A percentile compares a stretch with the other conserved stretches of the same genome.
phyloP scores from a whole-genome alignment of 2,797 vertebrate species.

The Avahi laniger region DNA sequence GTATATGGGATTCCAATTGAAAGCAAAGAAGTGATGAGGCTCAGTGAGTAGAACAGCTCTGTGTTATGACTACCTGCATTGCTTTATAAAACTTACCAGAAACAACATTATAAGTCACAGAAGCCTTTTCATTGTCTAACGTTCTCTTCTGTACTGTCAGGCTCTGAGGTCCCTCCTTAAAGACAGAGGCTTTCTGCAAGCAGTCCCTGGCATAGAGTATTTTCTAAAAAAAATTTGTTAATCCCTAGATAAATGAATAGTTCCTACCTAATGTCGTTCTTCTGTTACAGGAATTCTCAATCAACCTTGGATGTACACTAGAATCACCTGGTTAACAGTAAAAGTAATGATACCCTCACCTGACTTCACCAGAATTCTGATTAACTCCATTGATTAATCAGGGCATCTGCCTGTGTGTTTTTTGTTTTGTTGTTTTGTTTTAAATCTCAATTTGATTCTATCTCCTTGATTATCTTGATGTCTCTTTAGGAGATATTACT shows the following conservation, averaged over 20 bases:
- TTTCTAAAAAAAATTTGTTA: constrained; percentile 46
- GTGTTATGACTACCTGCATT: not conserved
- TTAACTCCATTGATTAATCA: not conserved
- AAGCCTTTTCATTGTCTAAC: not conserved
- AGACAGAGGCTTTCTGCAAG: not conserved
- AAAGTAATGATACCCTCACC: not conserved
- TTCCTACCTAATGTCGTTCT: not conserved
- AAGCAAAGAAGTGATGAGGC: not conserved
- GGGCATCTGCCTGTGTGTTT: not conserved
- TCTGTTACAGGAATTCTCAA: not conserved
- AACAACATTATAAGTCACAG: not conserved
- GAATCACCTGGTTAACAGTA: not conserved
- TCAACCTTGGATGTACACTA: not conserved
- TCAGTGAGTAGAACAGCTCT: not conserved
- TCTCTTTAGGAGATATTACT: not conserved
- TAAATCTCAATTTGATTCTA: not conserved
- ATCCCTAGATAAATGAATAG: not conserved
- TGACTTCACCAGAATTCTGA: not conserved
- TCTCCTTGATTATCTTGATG: not conserved
- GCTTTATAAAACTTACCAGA: not conserved
- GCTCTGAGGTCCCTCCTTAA: not conserved
- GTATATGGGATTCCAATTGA: not conserved
- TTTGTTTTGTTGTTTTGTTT: not conserved
- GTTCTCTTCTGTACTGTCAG: not conserved
- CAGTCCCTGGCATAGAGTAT: not conserved